Base-by-base conservation (phyloP, 1,140 invertebrate genomes). In the Listronotus oregonensis region DNA sequence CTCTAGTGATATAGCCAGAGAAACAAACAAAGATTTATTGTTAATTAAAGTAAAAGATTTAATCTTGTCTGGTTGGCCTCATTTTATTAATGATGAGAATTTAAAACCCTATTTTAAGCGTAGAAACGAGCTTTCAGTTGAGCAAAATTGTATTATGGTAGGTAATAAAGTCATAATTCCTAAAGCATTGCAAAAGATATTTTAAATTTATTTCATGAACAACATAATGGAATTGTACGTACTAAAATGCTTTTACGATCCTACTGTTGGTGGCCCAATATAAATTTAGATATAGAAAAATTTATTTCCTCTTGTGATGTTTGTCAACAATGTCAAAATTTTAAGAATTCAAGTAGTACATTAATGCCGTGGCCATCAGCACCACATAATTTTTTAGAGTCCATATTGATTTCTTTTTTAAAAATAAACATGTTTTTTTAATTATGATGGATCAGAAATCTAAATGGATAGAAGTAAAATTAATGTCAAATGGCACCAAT, bases 221-320 rank as follows among this genome's bases (percentile, higher is more conserved):
- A 69, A 57, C 66, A 75, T 52, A 46, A 63, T 12, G 71, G 73
- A 1, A 67, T 73, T 8, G 63, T 70, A 12, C 32, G 54, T 27
- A 70, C 57, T n/a, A 73, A 72, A 67, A 66, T 67, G 64, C 52
- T 72, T 18, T 57, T 65, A 6, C 57, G 70, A 32, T 59, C 49
- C 2, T 49, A 67, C 37, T 54, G 66, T 18, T 71, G 68, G 64
- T 75, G 72, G 70, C 64, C 72, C 43, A 37, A 46, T 6, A 69
- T 73, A 1, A 54, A 69, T 52, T 3, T 18, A 2, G 67, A 68
- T 43, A 72, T 73, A n/a, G 73, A 74, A 52, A 56, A 67, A 27
- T 39, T 43, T 39, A 61, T 63, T 15, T 27, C n/a, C 21, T 27
- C 1, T 27, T 27, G 21, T 27, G n/a, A n/a, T n/a, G n/a, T n/a